Evolutionary conservation across 2,797 vertebrate genomes (phyloP), one percentile per base, ranked within the genome.

Genomic region (Saxicola maurus): DNA sequence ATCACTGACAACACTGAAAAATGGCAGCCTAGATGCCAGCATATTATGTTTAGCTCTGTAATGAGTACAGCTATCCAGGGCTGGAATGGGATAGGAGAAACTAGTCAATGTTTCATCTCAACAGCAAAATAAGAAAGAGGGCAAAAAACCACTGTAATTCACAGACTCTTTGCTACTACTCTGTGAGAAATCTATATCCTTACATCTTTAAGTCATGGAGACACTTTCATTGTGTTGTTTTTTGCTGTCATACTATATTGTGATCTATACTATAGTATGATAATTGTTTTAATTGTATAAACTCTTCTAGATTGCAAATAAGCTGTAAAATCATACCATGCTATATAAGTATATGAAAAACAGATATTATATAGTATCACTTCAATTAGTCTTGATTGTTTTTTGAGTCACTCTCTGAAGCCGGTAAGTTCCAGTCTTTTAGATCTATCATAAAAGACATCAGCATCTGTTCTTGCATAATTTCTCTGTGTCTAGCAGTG

Each of bases 381-480:
- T 78, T 90, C 49, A 82, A 38, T 87, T 72, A 66, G 11, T 61
- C 40, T 65, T 75, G 42, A n/a, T 27, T 74, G 27, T 45, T 81
- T 89, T 59, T 81, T 81, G 37, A 52, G 64, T 78, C 24, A 27
- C 10, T 62, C 43, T 82, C 64, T 60, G 33, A 89, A 93, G 76
- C 30, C 38, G 51, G 4, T 73, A 82, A 85, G 31, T 62, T 27
- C 30, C 24, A 24, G 53, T 48, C 43, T 78, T 87, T 35, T 72
- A 72, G 51, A 43, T 53, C 51, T 72, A 31, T 55, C 31, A 75
- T 30, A 81, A 89, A 57, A 67, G 4, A 48, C 67, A 40, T 43
- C 8, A 8, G 23, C 27, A 57, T 37, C 27, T 56, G 23, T 59
- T 82, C 61, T 77, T 51, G 74, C 3, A 64, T 28, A 23, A 42